Evolutionary conservation across 2,888 invertebrate genomes (phyloP).

Genomic region (Athalia cordata): DNA sequence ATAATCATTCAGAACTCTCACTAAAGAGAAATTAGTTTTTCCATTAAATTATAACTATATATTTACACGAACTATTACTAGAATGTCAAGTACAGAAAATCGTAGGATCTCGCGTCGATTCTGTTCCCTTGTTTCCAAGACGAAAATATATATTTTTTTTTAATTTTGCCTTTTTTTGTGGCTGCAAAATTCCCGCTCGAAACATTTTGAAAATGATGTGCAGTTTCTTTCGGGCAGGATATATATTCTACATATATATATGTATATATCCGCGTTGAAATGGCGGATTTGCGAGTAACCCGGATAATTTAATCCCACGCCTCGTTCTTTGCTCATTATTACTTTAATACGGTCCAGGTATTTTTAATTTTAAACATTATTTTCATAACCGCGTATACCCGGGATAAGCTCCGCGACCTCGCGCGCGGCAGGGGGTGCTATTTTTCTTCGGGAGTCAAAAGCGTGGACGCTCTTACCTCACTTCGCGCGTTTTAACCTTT

Average conservation of each 20-base stretch:
- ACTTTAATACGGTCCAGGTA: constrained; percentile 27
- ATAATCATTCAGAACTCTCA: neutral
- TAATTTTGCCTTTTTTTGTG: too few relatives aligned
- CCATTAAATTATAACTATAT: too few relatives aligned
- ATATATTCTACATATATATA: neutral
- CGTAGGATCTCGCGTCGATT: neutral
- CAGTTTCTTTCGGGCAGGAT: neutral
- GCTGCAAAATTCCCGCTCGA: neutral
- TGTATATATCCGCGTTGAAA: neutral
- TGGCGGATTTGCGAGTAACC: constrained; percentile 13
- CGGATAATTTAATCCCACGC: constrained; percentile 29
- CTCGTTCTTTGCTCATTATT: constrained; percentile 26
- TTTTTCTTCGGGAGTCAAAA: neutral
- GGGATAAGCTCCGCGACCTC: neutral
- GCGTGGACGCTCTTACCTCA: too few relatives aligned
- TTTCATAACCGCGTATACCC: neutral
- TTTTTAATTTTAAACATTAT: constrained; percentile 21
- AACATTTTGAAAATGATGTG: neutral
- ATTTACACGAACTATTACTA: too few relatives aligned
- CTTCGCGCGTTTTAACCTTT: too few relatives aligned
- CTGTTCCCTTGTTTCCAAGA: too few relatives aligned
- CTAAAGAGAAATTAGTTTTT: neutral
- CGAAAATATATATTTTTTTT: too few relatives aligned
- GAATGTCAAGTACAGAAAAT: too few relatives aligned
- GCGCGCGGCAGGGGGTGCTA: neutral